A percentile compares a stretch with the other conserved stretches of the same genome.
Conservation (phyloP, 2,888 invertebrate genomes). For the Lamellibrachia satsuma region DNA sequence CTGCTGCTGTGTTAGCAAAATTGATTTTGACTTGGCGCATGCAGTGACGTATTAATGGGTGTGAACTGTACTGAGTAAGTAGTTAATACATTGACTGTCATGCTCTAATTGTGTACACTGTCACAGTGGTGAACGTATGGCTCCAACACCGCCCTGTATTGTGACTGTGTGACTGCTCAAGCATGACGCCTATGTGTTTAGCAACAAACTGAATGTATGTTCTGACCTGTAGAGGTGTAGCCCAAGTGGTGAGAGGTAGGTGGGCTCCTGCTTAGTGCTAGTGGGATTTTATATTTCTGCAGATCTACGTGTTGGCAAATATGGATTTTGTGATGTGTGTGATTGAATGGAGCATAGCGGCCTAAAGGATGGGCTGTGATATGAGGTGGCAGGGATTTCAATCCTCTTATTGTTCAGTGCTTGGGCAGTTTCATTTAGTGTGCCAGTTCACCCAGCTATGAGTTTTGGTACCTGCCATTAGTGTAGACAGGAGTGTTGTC, state of each 20-base stretch:
- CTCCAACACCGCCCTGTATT: background rate
- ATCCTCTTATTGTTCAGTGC: too few relatives aligned
- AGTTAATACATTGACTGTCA: background rate
- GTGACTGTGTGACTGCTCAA: background rate
- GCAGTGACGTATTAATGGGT: background rate
- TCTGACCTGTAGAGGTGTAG: background rate
- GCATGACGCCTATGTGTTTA: background rate
- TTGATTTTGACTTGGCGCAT: background rate
- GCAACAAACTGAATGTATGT: background rate
- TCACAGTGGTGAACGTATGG: background rate
- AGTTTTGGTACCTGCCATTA: too few relatives aligned
- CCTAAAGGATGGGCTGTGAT: too few relatives aligned
- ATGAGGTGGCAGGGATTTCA: too few relatives aligned
- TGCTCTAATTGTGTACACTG: background rate
- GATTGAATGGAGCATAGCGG: too few relatives aligned
- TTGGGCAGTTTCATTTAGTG: too few relatives aligned
- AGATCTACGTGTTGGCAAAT: background rate
- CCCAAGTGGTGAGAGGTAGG: background rate
- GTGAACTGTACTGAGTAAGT: background rate
- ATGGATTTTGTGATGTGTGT: background rate
- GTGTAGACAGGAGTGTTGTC: too few relatives aligned
- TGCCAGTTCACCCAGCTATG: too few relatives aligned
- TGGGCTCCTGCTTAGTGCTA: background rate
- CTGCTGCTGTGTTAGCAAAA: background rate
- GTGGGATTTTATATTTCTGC: background rate